phyloP scores from a whole-genome alignment of 2,888 invertebrate species.

The Dione vanillae region DNA sequence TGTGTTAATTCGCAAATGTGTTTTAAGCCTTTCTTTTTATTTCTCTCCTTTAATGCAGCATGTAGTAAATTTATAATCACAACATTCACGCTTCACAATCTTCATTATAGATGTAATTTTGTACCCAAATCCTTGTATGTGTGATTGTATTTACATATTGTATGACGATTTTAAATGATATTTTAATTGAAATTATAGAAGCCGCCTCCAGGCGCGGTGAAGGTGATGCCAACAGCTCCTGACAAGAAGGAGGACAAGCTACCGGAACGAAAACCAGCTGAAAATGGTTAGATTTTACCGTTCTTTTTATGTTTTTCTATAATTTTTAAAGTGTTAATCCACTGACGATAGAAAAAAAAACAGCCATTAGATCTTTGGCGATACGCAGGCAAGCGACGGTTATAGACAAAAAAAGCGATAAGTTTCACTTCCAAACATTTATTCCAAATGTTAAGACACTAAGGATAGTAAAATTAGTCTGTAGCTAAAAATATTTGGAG shows the following conservation, averaged over 20 bases:
- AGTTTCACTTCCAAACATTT: too few species aligned
- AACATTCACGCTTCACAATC: background rate
- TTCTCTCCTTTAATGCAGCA: background rate
- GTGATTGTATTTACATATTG: background rate
- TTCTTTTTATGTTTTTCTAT: too few species aligned
- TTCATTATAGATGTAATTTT: background rate
- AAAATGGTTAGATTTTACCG: constrained; percentile 65
- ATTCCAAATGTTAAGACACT: too few species aligned
- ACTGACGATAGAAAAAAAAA: too few species aligned
- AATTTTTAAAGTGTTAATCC: too few species aligned
- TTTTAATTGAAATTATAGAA: constrained; percentile 84
- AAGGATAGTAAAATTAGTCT: too few species aligned
- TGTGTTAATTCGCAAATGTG: background rate
- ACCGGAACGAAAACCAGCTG: constrained; percentile 71
- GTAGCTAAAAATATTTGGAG: too few species aligned
- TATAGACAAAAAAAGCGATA: too few species aligned
- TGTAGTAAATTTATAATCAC: background rate
- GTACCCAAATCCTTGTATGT: background rate
- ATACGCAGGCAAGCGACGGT: too few species aligned
- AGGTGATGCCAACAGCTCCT: constrained; percentile 90
- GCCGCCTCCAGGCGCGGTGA: constrained; percentile 91
- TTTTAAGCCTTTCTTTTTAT: background rate
- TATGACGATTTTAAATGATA: background rate
- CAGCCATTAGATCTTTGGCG: too few species aligned
- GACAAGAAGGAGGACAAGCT: constrained; percentile 78